Conservation (phyloP, 2,797 vertebrate genomes). For the Knipowitschia caucasica region DNA sequence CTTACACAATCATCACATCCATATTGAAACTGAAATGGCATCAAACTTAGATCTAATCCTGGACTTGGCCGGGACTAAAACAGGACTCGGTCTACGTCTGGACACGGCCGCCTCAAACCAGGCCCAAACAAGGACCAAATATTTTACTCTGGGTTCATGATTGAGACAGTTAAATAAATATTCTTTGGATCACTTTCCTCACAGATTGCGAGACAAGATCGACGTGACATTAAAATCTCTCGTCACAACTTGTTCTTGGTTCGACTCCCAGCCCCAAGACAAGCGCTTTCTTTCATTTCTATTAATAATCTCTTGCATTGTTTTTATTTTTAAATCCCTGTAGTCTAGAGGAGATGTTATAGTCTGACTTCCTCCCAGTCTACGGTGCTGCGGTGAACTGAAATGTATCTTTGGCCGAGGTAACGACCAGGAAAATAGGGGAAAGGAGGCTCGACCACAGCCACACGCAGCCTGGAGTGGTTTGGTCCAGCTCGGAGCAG, state of each 20-base stretch:
- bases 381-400: slow-evolving; percentile 43
- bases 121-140: no score
- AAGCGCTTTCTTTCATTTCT: not conserved
- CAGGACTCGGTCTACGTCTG: no score
- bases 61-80: no score
- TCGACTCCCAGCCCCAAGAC: not conserved
- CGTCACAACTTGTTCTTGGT: not conserved
- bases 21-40: no score
- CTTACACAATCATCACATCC: no score
- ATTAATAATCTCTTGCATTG: not conserved
- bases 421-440: slow-evolving; percentile 23
- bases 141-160: no score
- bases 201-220: no score
- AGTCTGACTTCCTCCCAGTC: not conserved
- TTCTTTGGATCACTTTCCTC: no score
- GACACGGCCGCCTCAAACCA: no score
- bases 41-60: no score
- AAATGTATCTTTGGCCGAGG: slow-evolving; percentile 64
- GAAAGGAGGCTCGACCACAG: slow-evolving; percentile 38
- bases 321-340: not conserved
- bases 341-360: not conserved
- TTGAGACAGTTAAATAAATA: no score
- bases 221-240: no score
- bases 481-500: slow-evolving; percentile 2
- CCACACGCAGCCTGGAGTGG: slow-evolving; percentile 1